phyloP scores from a whole-genome alignment of 2,113 vertebrate species.

The Tupaia tana region DNA sequence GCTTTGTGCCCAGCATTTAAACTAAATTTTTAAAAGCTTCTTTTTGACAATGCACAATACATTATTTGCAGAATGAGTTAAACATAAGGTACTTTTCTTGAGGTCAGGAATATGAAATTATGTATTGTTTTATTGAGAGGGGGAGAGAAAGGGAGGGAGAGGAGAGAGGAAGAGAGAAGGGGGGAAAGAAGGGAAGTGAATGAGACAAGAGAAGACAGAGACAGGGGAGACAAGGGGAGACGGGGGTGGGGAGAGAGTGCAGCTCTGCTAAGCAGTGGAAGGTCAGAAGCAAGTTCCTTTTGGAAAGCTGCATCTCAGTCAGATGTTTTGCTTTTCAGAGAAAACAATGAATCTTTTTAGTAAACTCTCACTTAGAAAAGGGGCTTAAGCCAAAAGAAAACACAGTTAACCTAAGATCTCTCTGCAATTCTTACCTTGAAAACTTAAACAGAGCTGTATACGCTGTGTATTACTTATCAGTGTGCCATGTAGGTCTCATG shows the following conservation, averaged over 20 bases:
- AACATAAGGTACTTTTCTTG: not conserved
- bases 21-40: not conserved
- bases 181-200: not conserved
- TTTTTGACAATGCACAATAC: not conserved
- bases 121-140: not conserved
- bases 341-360: conserved; percentile 52
- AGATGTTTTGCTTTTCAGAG: conserved; percentile 8
- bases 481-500: not conserved
- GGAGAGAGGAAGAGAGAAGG: not conserved
- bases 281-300: not conserved
- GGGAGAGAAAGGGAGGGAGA: not conserved
- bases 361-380: not conserved
- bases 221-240: too few species aligned
- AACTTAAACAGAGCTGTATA: not conserved
- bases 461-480: not conserved
- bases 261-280: not conserved
- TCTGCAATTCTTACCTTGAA: conserved; percentile 11
- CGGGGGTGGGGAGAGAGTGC: not conserved
- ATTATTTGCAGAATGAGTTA: conserved; percentile 13
- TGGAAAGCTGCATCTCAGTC: not conserved
- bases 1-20: not conserved
- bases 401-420: conserved; percentile 5
- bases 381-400: not conserved
- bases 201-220: not conserved
- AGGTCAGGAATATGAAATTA: conserved; percentile 3